A percentile compares a stretch with the other conserved stretches of the same genome.
Conservation (phyloP, 2,888 invertebrate species). For the Tenthredo amoena region DNA sequence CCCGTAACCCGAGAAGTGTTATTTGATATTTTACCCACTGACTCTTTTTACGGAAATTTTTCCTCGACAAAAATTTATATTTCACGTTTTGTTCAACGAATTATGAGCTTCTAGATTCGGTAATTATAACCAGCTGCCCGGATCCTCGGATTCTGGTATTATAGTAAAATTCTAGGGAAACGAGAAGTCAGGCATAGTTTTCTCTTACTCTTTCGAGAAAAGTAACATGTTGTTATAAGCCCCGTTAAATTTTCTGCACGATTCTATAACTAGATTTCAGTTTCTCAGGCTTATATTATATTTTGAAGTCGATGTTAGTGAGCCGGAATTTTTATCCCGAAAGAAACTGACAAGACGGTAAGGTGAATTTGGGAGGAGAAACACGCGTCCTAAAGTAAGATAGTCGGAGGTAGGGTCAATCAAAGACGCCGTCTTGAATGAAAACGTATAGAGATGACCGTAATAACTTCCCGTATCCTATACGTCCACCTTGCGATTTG, state of each 20-base stretch:
- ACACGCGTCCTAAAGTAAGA: background rate
- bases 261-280: background rate
- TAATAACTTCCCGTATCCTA: constrained; percentile 20
- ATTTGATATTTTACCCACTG: constrained; percentile 44
- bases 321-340: background rate
- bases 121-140: background rate
- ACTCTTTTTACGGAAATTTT: constrained; percentile 22
- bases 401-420: background rate
- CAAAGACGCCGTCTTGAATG: constrained; percentile 39
- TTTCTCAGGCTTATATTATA: background rate
- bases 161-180: background rate
- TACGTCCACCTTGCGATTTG: constrained; percentile 47
- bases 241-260: background rate
- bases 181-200: background rate
- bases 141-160: background rate
- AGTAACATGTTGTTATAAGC: too few species aligned
- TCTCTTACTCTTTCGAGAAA: too few species aligned
- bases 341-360: background rate
- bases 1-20: constrained; percentile 41
- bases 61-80: constrained; percentile 14
- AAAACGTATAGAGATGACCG: background rate
- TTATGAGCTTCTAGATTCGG: background rate
- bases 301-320: background rate
- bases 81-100: background rate
- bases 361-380: constrained; percentile 1